Conservation (phyloP, 2,113 vertebrate genomes). For the Drymodes brunneopygia region DNA sequence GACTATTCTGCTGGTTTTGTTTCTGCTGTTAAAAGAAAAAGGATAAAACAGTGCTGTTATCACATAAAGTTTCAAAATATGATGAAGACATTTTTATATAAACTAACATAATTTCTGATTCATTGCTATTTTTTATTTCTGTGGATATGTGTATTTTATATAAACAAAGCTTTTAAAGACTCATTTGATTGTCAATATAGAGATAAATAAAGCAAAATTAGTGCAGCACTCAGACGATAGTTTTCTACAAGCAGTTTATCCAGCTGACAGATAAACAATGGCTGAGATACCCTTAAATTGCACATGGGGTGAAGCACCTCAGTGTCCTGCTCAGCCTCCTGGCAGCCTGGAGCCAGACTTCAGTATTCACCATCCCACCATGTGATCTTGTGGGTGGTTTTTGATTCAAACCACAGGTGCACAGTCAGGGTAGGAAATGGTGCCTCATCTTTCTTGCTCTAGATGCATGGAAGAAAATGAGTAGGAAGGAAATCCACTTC, state of each 20-base stretch:
- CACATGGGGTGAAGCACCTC: neutral
- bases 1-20: neutral
- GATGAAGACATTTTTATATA: neutral
- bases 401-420: neutral
- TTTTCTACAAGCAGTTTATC: neutral
- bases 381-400: neutral
- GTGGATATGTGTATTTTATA: neutral
- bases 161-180: neutral
- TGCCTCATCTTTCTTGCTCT: neutral
- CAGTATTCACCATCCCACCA: neutral
- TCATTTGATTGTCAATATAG: neutral
- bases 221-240: neutral
- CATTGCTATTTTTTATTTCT: neutral
- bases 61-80: neutral
- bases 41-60: neutral
- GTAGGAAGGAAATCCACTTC: neutral
- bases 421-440: fast-evolving
- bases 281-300: neutral
- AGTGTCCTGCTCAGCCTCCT: neutral
- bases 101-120: neutral
- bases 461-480: neutral
- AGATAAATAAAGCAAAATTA: neutral
- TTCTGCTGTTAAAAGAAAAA: neutral
- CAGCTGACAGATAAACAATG: neutral
- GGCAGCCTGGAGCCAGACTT: neutral